Evolutionary conservation across 2,888 invertebrate species (phyloP).

Genomic region (Andrena dorsata): DNA sequence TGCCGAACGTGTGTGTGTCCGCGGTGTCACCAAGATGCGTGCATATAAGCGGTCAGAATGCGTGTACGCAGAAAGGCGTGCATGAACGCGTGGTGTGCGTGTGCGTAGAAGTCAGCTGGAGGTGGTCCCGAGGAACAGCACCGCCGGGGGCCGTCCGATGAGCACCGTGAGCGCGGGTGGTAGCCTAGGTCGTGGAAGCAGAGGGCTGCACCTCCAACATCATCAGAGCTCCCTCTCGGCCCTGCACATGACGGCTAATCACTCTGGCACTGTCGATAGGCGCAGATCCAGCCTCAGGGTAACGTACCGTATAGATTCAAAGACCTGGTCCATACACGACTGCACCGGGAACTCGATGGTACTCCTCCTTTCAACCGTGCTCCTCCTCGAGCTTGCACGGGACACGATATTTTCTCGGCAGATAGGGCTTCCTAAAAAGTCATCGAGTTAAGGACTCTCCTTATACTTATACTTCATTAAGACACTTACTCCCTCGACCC

Average conservation of each 20-base stretch:
- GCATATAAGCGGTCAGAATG: constrained; percentile 61
- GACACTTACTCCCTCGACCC: background rate
- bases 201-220: constrained; percentile 80
- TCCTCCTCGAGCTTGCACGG: constrained; percentile 32
- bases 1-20: constrained; percentile 82
- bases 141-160: constrained; percentile 80
- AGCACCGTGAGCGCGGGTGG: constrained; percentile 82
- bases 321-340: constrained; percentile 53
- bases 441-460: background rate
- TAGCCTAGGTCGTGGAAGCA: constrained; percentile 82
- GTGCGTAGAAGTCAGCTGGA: constrained; percentile 84
- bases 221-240: constrained; percentile 82
- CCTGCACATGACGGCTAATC: constrained; percentile 81
- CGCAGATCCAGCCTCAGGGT: constrained; percentile 86
- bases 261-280: constrained; percentile 82
- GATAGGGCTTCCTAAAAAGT: background rate
- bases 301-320: constrained; percentile 80
- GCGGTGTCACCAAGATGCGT: constrained; percentile 79
- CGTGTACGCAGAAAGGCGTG: constrained; percentile 77
- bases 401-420: constrained; percentile 24
- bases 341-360: constrained; percentile 60
- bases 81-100: constrained; percentile 82
- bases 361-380: constrained; percentile 34
- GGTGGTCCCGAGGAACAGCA: constrained; percentile 83
- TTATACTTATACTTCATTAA: background rate